Evolutionary conservation across 1,140 invertebrate genomes (phyloP).

Genomic region (Bombus sylvicola): DNA sequence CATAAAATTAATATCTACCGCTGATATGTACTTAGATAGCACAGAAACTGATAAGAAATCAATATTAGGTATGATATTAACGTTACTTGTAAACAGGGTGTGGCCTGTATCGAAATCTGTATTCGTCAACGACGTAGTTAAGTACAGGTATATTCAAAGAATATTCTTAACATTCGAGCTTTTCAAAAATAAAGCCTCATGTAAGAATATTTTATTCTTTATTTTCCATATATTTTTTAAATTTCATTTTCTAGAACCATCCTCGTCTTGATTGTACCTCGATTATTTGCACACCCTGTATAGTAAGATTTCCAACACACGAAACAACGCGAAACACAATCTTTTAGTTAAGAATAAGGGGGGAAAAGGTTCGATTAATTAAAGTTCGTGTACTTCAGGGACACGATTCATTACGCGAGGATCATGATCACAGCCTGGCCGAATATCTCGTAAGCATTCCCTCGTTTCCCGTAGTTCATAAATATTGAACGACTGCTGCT

Average conservation of each 20-base stretch:
- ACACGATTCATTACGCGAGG: conserved; percentile 22
- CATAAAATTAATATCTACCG: no score
- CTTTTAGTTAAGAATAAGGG: background rate
- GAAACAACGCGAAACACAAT: no score
- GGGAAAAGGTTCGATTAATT: conserved; percentile 5
- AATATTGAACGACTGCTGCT: conserved; percentile 35
- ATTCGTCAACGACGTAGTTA: no score
- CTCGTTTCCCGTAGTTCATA: conserved; percentile 16
- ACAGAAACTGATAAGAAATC: no score
- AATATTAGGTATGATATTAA: no score
- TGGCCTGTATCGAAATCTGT: no score
- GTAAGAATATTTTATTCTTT: no score
- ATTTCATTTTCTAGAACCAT: background rate
- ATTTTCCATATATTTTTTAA: background rate
- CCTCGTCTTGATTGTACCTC: background rate
- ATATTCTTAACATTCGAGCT: background rate
- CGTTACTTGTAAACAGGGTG: no score
- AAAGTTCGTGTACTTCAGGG: background rate
- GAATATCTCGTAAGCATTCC: conserved; percentile 18
- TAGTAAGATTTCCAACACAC: background rate
- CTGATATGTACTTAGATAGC: no score
- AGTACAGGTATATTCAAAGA: no score
- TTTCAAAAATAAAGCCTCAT: background rate
- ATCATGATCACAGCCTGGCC: background rate
- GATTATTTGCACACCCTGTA: background rate